Evolutionary conservation across 1,140 invertebrate genomes (phyloP), one percentile per base, ranked within the genome.

Genomic region (Drosophila sproati): DNA sequence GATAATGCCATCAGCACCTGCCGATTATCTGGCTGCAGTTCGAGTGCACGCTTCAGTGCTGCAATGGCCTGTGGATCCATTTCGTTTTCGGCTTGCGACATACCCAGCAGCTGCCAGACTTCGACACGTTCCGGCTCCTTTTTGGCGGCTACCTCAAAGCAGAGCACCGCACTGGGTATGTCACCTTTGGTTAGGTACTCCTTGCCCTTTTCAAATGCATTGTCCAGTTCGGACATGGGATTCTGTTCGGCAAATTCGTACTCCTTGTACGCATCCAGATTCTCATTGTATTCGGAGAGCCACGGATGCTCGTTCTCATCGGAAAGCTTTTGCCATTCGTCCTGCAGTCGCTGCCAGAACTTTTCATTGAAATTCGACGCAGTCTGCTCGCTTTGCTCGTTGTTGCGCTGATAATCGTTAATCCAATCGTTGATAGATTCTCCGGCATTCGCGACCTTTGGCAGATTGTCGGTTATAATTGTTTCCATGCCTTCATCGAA

Each of bases 91-190:
- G 98, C 98, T 93, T 99, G 98, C 12, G 97, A 97, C 43, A 96
- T 96, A 5, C 97, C 97, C 5, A 98, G 93, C 32, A 97, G 92
- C 50, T 96, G 94, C 97, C 97, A 98, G 35, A 97, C 96, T 93
- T 98, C 95, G 0, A 95, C 92, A 92, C 97, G 96, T 39, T 96
- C 94, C 3, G 96, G 95, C 69, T 98, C 94, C 92, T 98, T 96
- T 91, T 98, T 96, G 5, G 96, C 97, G 45, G 98, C 98, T 62
- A 98, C 97, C 94, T 99, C 99, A 94, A 99, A 99, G 85, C 98
- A 97, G 3, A 99, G 93, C 1, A 99, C 98, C 31, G 99, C 98
- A 79, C 97, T 97, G 12, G 98, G 97, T 64, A 99, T 95, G 93
- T 99, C 98, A 31, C 98, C 98, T 73, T 95, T 94, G 86, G 95